Percentiles rank a stretch among this genome's conserved stretches.
Conservation (phyloP, 2,888 invertebrate species). For the Phorcus lineatus region DNA sequence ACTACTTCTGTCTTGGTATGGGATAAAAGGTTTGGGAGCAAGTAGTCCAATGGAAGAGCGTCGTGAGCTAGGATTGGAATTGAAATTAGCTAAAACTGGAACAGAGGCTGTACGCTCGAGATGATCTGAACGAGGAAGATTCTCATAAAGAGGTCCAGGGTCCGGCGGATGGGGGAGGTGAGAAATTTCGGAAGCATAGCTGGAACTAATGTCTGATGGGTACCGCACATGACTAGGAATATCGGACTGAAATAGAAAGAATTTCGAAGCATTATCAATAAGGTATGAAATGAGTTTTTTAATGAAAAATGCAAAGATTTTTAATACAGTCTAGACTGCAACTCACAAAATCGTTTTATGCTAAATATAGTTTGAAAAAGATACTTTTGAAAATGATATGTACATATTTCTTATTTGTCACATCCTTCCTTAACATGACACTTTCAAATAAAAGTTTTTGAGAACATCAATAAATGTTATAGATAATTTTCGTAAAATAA, state of each 20-base stretch:
- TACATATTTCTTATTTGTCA: too few species aligned
- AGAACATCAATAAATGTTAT: too few species aligned
- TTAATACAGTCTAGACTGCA: too few species aligned
- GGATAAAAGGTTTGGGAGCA: slow-evolving; percentile 66
- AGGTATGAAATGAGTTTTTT: background rate
- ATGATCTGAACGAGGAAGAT: slow-evolving; percentile 49
- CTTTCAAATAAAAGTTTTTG: too few species aligned
- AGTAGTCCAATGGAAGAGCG: slow-evolving; percentile 59
- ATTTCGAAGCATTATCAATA: background rate
- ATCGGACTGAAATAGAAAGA: slow-evolving; percentile 32
- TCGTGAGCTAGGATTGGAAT: slow-evolving; percentile 48
- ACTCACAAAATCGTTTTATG: too few species aligned
- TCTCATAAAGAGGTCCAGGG: slow-evolving; percentile 62
- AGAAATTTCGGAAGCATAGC: slow-evolving; percentile 37
- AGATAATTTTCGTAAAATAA: too few species aligned
- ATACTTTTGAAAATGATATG: too few species aligned
- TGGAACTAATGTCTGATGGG: slow-evolving; percentile 32
- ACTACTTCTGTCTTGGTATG: slow-evolving; percentile 42
- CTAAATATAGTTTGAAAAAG: too few species aligned
- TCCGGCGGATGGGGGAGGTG: slow-evolving; percentile 36
- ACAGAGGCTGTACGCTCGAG: slow-evolving; percentile 42
- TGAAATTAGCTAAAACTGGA: slow-evolving; percentile 36
- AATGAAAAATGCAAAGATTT: too few species aligned
- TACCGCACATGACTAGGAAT: slow-evolving; percentile 43
- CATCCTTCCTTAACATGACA: too few species aligned